Evolutionary conservation across 2,797 vertebrate genomes (phyloP).

Genomic region (Poecilia gillii): DNA sequence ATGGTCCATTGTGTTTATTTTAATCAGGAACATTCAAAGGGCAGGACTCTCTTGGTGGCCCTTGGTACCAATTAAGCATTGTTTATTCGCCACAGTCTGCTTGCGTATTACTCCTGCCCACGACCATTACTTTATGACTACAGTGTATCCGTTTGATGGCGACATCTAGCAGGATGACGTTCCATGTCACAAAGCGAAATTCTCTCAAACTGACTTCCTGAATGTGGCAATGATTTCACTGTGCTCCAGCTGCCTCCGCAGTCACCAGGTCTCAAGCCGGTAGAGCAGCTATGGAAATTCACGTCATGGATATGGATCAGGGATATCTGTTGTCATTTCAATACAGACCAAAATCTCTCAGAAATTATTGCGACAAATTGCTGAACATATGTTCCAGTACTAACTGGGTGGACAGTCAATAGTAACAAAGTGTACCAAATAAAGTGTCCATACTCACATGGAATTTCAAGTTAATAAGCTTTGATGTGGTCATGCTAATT

Average conservation of each 20-base stretch:
- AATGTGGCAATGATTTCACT: neutral
- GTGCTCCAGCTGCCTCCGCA: neutral
- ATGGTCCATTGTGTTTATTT: neutral
- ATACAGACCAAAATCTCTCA: neutral
- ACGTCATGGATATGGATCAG: neutral
- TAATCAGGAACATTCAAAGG: neutral
- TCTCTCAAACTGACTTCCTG: neutral
- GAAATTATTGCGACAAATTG: neutral
- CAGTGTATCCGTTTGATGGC: neutral
- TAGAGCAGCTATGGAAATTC: neutral
- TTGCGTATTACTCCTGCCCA: neutral
- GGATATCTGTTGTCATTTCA: neutral
- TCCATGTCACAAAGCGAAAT: neutral
- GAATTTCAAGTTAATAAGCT: neutral
- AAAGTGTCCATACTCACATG: neutral
- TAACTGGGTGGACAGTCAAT: too few relatives aligned
- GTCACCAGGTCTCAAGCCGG: neutral
- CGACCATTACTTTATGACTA: neutral
- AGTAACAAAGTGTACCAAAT: neutral
- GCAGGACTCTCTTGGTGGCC: neutral
- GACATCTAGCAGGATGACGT: neutral
- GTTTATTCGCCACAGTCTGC: neutral
- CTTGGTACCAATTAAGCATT: neutral
- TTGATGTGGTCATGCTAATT: neutral
- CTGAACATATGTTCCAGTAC: neutral